Base-by-base conservation (phyloP, 1,140 invertebrate genomes). In the Pseudomyrmex gracilis region DNA sequence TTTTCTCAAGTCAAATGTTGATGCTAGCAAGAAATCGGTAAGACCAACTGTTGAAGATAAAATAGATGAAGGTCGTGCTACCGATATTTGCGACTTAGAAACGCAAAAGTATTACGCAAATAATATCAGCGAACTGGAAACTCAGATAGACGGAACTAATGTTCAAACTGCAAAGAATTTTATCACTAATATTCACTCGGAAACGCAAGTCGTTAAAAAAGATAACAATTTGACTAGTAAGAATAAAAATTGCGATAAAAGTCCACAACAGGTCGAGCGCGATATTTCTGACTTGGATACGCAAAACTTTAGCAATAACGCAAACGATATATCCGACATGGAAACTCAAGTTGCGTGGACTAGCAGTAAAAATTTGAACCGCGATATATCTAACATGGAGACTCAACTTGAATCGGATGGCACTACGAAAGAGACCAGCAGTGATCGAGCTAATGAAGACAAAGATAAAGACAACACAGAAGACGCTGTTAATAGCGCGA, bases 81-180 rank as follows among this genome's bases (percentile, higher is more conserved):
- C 4, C 1, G 24, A 87, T 53, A 87, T 85, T 0, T 49, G 74
- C 1, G 55, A 87, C 15, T 57, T 77, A 13, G 73, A 83, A 66
- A 87, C 47, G 5, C 86, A 87, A 61, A 17, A 34, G 34, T 34
- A 45, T 12, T 53, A 43, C 15, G 13, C 24, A 2, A 17, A 51
- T 13, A 13, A 78, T 22, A 90, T 89, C 57, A 73, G 61, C n/a
- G 83, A 90, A 53, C 15, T 60, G 17, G 73, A 82, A 17, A 89
- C 83, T 34, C 84, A 86, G 71, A 53, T 71, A 34, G 83, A 4
- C 24, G 12, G 49, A 0, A 61, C n/a, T 0, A 17, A n/a, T 43
- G 13, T 12, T 73, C 22, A 10, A 2, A 74, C 47, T 24, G 34
- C 17, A 4, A n/a, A 55, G 7, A 61, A 49, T 2, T 15, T 10